A percentile compares a stretch with the other conserved stretches of the same genome.
Conservation (phyloP, 2,797 vertebrate genomes). For the Sebastolobus alascanus region DNA sequence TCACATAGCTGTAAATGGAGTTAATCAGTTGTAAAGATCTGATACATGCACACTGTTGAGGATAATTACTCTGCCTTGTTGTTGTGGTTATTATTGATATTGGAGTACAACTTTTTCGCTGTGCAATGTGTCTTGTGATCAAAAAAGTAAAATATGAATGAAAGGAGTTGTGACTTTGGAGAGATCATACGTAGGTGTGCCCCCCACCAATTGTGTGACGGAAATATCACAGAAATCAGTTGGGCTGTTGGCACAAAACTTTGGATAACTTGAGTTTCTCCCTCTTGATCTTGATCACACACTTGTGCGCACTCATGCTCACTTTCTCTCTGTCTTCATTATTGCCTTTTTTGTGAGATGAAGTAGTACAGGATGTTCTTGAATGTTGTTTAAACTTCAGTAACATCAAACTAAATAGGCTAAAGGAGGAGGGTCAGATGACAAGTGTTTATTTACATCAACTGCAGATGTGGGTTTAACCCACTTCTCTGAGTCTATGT, state of each 20-base stretch:
- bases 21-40: not conserved
- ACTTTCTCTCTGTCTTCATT: no score
- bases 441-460: no score
- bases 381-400: not conserved
- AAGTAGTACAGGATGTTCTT: not conserved
- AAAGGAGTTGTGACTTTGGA: not conserved
- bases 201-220: rapidly evolving
- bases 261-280: not conserved
- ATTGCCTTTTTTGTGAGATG: not conserved
- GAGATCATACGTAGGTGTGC: not conserved
- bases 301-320: not conserved
- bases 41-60: not conserved
- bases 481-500: no score
- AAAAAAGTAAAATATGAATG: not conserved
- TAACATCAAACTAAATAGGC: not conserved
- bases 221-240: not conserved
- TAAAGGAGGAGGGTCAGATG: not conserved
- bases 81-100: not conserved
- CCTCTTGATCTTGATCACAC: not conserved
- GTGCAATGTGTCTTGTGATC: not conserved
- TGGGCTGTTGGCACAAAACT: no score
- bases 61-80: not conserved
- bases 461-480: no score
- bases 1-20: not conserved
- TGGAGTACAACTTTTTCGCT: not conserved